Percentiles rank a stretch among this genome's conserved stretches.
Evolutionary conservation across 2,113 vertebrate genomes (phyloP).

Genomic region (Ceratotherium simum): DNA sequence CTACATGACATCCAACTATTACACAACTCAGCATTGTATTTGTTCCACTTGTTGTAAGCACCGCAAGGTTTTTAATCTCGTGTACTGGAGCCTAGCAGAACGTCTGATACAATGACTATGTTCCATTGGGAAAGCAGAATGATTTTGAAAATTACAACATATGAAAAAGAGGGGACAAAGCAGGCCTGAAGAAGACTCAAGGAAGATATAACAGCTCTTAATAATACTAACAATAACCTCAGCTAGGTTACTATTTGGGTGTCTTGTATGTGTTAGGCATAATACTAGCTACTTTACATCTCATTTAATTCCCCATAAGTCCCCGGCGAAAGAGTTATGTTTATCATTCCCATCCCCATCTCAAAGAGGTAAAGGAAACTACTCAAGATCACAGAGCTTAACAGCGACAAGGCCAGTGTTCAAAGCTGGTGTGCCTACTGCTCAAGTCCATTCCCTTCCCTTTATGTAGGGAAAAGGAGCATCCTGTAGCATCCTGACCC

Average conservation of each 20-base stretch:
- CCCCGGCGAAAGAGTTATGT: background rate
- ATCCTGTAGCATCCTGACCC: background rate
- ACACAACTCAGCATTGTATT: background rate
- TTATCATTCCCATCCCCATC: background rate
- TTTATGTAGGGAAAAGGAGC: too few species aligned
- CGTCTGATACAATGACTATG: background rate
- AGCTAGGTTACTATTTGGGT: background rate
- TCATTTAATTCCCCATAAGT: background rate
- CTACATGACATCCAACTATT: background rate
- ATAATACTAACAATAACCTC: background rate
- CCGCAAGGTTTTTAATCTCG: background rate
- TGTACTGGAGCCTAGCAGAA: background rate
- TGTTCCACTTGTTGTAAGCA: background rate
- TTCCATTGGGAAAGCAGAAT: background rate
- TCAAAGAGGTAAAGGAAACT: background rate
- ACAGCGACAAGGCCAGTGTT: background rate
- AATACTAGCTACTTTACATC: background rate
- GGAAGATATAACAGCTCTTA: background rate
- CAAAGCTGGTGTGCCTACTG: background rate
- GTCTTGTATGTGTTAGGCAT: background rate
- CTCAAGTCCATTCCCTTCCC: background rate
- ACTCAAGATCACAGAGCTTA: background rate
- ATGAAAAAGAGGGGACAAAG: background rate
- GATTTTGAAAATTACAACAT: background rate
- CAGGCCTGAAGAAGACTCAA: background rate